These are phyloP conservation scores for Ischnus inquisitorius DNA, from an alignment of 2,888 invertebrate species.

Conservation along the genomic window DNA sequence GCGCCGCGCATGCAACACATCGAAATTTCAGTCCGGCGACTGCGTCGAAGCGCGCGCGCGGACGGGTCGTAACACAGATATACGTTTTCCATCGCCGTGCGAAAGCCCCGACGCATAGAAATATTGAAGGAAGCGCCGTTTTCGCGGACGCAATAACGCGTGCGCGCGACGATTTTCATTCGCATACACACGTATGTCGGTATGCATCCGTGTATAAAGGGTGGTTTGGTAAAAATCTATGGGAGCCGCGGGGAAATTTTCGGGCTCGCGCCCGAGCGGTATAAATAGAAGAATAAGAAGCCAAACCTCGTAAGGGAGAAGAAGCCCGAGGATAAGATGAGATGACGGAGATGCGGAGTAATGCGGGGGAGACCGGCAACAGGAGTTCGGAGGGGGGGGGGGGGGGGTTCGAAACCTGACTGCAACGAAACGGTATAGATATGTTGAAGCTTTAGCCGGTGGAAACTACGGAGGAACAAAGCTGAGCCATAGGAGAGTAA, in stretches of 20 bases:
- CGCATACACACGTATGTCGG: too few species aligned
- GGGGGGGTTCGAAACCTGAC: constrained; percentile 45
- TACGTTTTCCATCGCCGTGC: too few species aligned
- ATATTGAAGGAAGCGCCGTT: too few species aligned
- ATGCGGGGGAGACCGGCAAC: constrained; percentile 17
- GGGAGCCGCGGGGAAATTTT: constrained; percentile 68
- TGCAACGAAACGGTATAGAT: constrained; percentile 7
- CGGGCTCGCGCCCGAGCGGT: neutral
- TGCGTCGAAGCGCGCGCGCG: too few species aligned
- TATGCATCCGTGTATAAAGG: constrained; percentile 69
- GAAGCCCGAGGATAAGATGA: constrained; percentile 45
- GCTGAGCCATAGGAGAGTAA: constrained; percentile 24
- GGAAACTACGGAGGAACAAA: constrained; percentile 10
- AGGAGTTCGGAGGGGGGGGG: constrained; percentile 14
- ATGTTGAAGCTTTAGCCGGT: neutral
- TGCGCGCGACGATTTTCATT: constrained; percentile 25
- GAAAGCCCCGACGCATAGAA: too few species aligned
- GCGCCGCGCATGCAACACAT: too few species aligned
- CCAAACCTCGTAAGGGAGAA: constrained; percentile 15
- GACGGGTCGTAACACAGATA: too few species aligned
- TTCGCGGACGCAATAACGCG: neutral
- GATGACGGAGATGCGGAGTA: constrained; percentile 14
- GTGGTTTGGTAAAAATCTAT: constrained; percentile 74
- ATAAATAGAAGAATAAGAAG: constrained; percentile 6
- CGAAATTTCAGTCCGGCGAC: too few species aligned